Evolutionary conservation across 2,888 invertebrate genomes (phyloP).

Genomic region (Bellardia bayeri): DNA sequence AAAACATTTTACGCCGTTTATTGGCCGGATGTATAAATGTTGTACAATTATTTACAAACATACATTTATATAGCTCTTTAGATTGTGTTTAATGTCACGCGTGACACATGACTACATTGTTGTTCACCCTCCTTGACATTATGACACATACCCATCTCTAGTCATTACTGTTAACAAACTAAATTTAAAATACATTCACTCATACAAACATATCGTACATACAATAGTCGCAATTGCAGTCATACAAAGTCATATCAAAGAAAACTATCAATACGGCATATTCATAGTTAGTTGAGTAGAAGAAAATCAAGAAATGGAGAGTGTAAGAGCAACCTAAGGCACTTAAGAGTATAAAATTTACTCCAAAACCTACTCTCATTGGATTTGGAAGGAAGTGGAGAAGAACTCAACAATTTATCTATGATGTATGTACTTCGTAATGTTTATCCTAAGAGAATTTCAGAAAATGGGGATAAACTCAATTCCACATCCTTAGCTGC

Average conservation of each 20-base stretch:
- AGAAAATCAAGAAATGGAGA: background rate
- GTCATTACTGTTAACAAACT: conserved; percentile 38
- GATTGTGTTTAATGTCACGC: conserved; percentile 52
- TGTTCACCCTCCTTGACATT: conserved; percentile 61
- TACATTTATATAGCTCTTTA: background rate
- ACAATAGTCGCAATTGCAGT: conserved; percentile 6
- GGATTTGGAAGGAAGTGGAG: no score
- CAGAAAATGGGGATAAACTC: no score
- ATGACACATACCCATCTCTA: conserved; percentile 48
- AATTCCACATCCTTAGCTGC: no score
- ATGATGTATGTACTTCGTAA: no score
- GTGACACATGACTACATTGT: conserved; percentile 47
- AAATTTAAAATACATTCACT: conserved; percentile 6
- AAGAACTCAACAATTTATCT: no score
- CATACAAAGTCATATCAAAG: conserved; percentile 41
- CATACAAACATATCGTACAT: background rate
- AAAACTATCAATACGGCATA: conserved; percentile 53
- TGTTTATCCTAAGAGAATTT: no score
- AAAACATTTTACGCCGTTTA: conserved; percentile 29
- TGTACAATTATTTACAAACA: background rate
- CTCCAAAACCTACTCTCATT: no score
- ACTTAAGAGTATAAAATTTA: background rate
- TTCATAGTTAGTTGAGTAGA: conserved; percentile 21
- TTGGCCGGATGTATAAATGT: conserved; percentile 56
- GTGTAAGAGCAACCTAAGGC: conserved; percentile 27